These are phyloP conservation scores for Pseudotriccus pelzelni DNA, from an alignment of 2,797 vertebrate species.

Conservation along the genomic window DNA sequence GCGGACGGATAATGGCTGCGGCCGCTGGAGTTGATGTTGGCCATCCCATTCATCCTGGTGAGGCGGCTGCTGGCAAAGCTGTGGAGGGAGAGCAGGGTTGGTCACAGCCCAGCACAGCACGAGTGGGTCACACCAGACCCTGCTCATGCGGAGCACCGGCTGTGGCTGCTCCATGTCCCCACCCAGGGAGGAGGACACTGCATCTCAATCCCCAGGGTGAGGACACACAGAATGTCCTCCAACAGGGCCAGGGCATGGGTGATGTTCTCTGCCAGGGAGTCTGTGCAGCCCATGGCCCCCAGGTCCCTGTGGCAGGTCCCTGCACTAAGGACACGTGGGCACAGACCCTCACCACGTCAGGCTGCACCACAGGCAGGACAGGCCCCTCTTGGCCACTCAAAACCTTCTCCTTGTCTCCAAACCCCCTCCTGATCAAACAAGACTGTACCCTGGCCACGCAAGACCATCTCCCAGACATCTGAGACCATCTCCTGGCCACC, in stretches of 20 bases:
- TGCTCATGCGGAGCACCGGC: neutral
- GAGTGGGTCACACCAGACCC: neutral
- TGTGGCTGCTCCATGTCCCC: neutral
- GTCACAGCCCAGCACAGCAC: rapidly evolving
- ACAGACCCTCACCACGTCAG: neutral
- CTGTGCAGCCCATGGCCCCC: neutral
- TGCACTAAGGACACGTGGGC: neutral
- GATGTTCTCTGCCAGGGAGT: neutral
- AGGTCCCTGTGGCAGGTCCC: neutral
- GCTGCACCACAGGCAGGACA: neutral
- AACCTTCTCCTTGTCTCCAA: neutral
- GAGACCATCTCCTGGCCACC: neutral
- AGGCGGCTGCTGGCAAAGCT: slow-evolving; percentile 13
- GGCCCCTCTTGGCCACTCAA: neutral
- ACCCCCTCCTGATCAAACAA: neutral
- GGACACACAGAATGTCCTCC: neutral
- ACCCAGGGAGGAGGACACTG: neutral
- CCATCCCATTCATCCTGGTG: slow-evolving; percentile 81
- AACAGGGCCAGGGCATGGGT: too few species aligned
- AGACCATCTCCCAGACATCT: neutral
- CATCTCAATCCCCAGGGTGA: neutral
- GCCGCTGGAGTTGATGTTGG: slow-evolving; percentile 79
- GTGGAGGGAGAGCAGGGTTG: slow-evolving; percentile 7
- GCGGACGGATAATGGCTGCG: slow-evolving; percentile 79
- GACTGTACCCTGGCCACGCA: neutral